Conservation (phyloP, 2,113 vertebrate species). For the Microcebus murinus region DNA sequence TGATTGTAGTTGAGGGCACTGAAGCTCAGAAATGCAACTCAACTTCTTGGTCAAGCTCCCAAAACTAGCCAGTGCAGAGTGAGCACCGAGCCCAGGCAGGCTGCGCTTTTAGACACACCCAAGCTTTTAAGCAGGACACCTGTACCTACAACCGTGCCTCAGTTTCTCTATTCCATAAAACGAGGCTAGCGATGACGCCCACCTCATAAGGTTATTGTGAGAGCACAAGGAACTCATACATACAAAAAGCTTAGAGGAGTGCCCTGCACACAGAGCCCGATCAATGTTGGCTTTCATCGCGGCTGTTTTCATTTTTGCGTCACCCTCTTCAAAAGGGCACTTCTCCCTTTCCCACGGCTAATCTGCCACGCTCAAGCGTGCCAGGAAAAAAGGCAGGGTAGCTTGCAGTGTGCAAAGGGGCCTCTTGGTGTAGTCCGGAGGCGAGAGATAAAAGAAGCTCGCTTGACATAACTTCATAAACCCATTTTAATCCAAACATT, state of each 20-base stretch:
- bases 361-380: background rate
- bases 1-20: background rate
- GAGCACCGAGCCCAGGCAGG: background rate
- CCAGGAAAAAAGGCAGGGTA: background rate
- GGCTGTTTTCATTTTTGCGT: background rate
- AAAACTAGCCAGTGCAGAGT: background rate
- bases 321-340: background rate
- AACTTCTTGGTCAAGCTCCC: background rate
- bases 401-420: accelerated
- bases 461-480: conserved; percentile 41
- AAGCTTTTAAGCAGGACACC: background rate
- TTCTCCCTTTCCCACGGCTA: background rate
- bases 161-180: background rate
- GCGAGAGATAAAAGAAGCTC: conserved; percentile 3
- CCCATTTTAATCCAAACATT: conserved; percentile 73
- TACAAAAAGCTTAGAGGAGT: background rate
- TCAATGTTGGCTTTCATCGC: accelerated
- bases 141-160: background rate
- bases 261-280: accelerated
- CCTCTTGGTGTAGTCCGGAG: background rate
- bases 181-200: background rate
- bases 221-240: background rate
- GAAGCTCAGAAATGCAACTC: background rate
- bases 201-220: background rate
- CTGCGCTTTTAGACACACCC: background rate